A percentile compares a stretch with the other conserved stretches of the same genome.
Conservation (phyloP, 2,888 invertebrate species). For the Phytoseiulus persimilis region DNA sequence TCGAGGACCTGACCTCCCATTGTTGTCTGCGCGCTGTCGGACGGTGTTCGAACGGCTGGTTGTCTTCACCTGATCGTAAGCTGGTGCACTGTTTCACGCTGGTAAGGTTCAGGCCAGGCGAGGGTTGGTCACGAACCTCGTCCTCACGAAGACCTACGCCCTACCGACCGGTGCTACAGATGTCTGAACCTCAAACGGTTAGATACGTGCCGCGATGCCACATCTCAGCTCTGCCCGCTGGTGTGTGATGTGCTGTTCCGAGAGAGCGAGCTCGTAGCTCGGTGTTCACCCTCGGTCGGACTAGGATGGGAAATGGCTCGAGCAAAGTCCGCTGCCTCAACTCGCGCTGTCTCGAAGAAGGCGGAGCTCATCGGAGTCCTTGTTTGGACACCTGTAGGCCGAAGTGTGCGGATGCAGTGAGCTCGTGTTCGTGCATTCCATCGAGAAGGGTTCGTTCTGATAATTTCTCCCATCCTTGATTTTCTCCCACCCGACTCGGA, state of each 20-base stretch:
- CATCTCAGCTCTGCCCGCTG: neutral
- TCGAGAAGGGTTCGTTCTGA: constrained; percentile 13
- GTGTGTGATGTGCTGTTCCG: neutral
- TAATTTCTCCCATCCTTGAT: neutral
- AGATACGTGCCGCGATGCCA: neutral
- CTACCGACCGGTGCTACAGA: neutral
- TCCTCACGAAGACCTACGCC: constrained; percentile 38
- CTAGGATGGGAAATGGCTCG: constrained; percentile 30
- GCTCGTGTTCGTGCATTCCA: constrained; percentile 31
- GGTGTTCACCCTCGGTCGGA: neutral
- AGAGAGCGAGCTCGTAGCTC: neutral
- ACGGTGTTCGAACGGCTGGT: neutral
- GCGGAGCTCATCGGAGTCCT: constrained; percentile 6
- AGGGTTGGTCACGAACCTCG: constrained; percentile 6
- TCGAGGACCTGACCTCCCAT: neutral
- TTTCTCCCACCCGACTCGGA: neutral
- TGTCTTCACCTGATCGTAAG: constrained; percentile 5
- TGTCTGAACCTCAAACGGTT: neutral
- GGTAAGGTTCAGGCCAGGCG: constrained; percentile 5
- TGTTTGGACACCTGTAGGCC: constrained; percentile 14
- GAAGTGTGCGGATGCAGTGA: constrained; percentile 32
- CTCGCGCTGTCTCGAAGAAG: constrained; percentile 29
- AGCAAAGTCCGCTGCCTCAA: constrained; percentile 35
- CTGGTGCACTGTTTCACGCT: neutral
- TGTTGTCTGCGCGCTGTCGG: neutral